Evolutionary conservation across 1,140 invertebrate species (phyloP), one percentile per base, ranked within the genome.

Genomic region (Mylabris phalerata): DNA sequence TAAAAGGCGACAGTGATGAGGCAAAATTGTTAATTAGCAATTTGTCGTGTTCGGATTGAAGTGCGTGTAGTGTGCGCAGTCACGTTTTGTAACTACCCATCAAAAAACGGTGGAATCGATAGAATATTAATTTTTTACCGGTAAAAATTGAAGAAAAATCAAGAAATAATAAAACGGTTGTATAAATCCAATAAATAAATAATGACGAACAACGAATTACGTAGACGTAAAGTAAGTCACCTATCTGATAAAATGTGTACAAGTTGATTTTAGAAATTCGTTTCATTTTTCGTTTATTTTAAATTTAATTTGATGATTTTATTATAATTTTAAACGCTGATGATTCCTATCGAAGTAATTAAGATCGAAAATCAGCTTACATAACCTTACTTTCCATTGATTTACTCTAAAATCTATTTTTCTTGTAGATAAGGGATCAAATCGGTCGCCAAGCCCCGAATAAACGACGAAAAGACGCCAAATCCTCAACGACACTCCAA

Each of bases 371-470:
- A 32, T 32, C 7, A 32, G 7, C 4, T 32, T 32, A 51, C 38
- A 24, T 59, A 50, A 59, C 19, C 40, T 40, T 9, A 52, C 26
- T 25, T 44, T 40, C 19, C 1, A 49, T 9, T 40, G 9, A 54
- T 45, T 48, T 63, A 24, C 4, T 11, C 13, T 10, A 48, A 56
- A 49, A 47, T 45, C 24, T 44, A 44, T 32, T 59, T 70, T 32
- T 1, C 4, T 32, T 70, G 19, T 48, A 72, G 71, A 57, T 65
- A 48, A 71, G 66, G 62, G 67, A 70, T 42, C 67, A 69, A 42
- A 70, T 67, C 68, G 68, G 63, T 42, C 50, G 54, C 9, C 51
- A 59, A 45, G 25, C 57, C 19, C 58, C 55, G 46, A 66, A 65
- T 41, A 64, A 51, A 55, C 69, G 67, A 51, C 50, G 60, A 32